Percentiles rank a stretch among this genome's conserved stretches.
Conservation (phyloP, 2,113 vertebrate species). For the Scomber colias region DNA sequence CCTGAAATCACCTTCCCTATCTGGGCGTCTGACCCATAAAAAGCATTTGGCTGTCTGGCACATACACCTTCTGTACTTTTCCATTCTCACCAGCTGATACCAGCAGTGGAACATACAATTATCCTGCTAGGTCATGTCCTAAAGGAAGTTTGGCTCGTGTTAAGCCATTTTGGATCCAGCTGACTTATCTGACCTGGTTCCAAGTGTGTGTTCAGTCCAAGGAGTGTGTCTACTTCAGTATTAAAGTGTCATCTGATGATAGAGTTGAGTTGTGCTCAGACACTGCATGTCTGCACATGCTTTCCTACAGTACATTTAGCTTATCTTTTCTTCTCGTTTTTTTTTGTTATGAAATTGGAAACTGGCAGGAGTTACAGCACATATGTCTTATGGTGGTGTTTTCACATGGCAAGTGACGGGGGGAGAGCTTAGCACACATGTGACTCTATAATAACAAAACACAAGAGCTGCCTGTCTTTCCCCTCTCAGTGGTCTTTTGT, state of each 20-base stretch:
- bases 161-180: conserved; percentile 34
- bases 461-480: not conserved
- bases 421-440: not conserved
- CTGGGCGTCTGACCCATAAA: conserved; percentile 1
- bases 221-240: not conserved
- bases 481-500: not conserved
- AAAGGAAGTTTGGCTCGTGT: conserved; percentile 18
- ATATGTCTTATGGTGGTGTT: conserved; percentile 18
- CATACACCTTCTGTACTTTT: conserved; percentile 56
- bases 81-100: conserved; percentile 59
- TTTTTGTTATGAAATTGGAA: conserved; percentile 5
- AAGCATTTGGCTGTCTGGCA: too few relatives aligned
- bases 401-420: conserved; percentile 15
- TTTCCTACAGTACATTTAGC: not conserved
- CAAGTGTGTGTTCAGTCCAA: not conserved
- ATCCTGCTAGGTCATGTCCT: conserved; percentile 26
- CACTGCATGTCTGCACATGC: too few relatives aligned
- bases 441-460: conserved; percentile 10
- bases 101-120: not conserved
- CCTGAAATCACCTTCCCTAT: conserved; percentile 44
- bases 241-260: not conserved
- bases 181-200: conserved; percentile 3
- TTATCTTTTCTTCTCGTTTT: not conserved
- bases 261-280: too few relatives aligned
- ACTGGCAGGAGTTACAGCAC: conserved; percentile 12